Evolutionary conservation across 2,113 vertebrate species (phyloP), one percentile per base, ranked within the genome.

Genomic region (Eubucco bourcierii): DNA sequence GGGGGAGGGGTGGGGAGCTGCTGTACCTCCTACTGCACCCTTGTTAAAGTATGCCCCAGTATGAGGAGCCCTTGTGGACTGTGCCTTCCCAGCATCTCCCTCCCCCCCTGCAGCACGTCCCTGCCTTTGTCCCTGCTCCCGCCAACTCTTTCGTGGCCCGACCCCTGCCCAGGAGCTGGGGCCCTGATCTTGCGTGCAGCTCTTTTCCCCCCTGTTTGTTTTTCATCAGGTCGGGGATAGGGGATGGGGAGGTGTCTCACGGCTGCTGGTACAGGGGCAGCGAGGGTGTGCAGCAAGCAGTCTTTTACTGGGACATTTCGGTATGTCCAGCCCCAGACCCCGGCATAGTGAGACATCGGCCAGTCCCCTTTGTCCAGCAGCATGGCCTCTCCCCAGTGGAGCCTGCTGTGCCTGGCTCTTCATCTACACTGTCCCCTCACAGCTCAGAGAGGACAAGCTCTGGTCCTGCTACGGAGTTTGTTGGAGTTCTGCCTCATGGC

Each of bases 81-180:
- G n/a, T 41, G 19, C 1, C 1, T 4, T 66, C 17, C 14, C 28
- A 39, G 71, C 65, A 75, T 67, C 6, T 2, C 55, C 6, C 53
- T 67, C 39, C 12, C 28, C 71, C 9, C 55, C 28, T 9, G 34
- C 46, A 84, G 66, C 94, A 71, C 27, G 46, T 64, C 70, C 25
- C 77, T 74, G 84, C 74, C 95, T 95, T 96, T 96, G 95, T 95
- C 92, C 88, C 34, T 5, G 67, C 95, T 96, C 94, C 94, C 94
- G 95, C 95, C 95, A 93, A 94, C 80, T 83, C 76, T 41, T 27
- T 16, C 19, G 58, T 27, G 4, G 84, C 84, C 41, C 37, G 92
- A 94, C 90, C 90, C 92, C 90, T 70, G 90, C 52, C 80, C 88
- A 7, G 39, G 21, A 27, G 21, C 78, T 31, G 84, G 37, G 23